Conservation (phyloP, 2,888 invertebrate genomes). For the Platynereis dumerilii region DNA sequence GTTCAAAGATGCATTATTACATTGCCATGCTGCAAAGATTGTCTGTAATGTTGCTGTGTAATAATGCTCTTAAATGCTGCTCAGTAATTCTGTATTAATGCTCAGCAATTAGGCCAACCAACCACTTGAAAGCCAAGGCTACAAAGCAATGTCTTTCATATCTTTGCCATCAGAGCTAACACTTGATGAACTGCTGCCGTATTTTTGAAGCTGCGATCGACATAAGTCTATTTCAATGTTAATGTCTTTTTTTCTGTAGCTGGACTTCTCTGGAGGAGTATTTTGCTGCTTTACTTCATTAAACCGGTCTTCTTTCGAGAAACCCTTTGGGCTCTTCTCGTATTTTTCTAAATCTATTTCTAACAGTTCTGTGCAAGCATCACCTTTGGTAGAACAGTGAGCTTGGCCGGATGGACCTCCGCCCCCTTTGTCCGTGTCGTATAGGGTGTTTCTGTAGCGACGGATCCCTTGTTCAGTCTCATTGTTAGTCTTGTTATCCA, state of each 20-base stretch:
- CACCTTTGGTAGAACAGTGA: constrained; percentile 37
- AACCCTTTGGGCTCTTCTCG: constrained; percentile 49
- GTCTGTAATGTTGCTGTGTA: too few relatives aligned
- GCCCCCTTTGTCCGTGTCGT: constrained; percentile 68
- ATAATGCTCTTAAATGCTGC: too few relatives aligned
- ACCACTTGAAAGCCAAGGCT: too few relatives aligned
- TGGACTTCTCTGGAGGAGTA: constrained; percentile 27
- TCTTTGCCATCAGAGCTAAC: too few relatives aligned
- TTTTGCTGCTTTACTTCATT: constrained; percentile 25
- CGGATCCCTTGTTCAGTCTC: constrained; percentile 90
- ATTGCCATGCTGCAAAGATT: too few relatives aligned
- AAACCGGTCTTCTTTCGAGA: constrained; percentile 30
- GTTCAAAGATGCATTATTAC: too few relatives aligned
- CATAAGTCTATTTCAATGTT: constrained; percentile 13
- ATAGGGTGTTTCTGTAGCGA: constrained; percentile 78
- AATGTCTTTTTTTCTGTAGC: constrained; percentile 29
- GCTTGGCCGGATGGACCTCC: constrained; percentile 42
- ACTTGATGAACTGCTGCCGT: too few relatives aligned
- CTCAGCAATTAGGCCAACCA: too few relatives aligned
- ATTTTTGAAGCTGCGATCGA: too few relatives aligned
- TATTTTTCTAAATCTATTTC: constrained; percentile 63
- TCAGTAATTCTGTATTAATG: too few relatives aligned
- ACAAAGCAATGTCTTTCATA: too few relatives aligned
- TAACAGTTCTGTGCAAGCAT: constrained; percentile 68
- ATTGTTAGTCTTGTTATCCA: constrained; percentile 83